Base-by-base conservation (phyloP, 64 coral and sea anemone species). In the Cladopsammia gracilis region DNA sequence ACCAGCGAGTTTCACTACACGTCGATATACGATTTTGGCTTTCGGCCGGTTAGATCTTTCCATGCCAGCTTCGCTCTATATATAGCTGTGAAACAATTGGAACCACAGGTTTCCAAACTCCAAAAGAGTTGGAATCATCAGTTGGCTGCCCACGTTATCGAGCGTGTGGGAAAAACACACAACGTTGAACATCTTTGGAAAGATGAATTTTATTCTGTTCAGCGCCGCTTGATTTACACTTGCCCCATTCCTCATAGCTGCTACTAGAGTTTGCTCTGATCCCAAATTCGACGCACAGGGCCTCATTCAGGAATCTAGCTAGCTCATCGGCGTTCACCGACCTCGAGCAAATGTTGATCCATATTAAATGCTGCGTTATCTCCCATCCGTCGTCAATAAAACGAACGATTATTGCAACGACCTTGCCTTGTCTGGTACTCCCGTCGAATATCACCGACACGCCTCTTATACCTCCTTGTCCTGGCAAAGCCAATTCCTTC, bases 381-480 rank as follows among this genome's bases (percentile, higher is more conserved):
- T 70, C 65, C 82, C 82, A 85, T 58, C 64, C 57, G 59, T 89
- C 64, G 71, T 61, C 58, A 6, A 77, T 26, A 54, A 89, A 89
- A 60, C 87, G 87, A 89, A 88, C 66, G 70, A 89, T 76, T 56
- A 89, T 75, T 52, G 87, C 72, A 61, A 89, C 75, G 19, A 22
- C 87, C 26, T 89, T 70, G 15, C 71, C 87, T 65, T 89, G 87
- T 23, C 73, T 89, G 20, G 87, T 89, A 53, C 87, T 89, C 22
- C 87, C 71, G 34, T 89, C 87, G 57, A 75, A 92, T 43, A 85
- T 86, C 45, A 75, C 43, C 19, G 81, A 92, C 42, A 76, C 26
- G n/a, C 76, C 79, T 58, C 80, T 92, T 92, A 79, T 92, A 44
- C 54, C 79, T 85, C 19, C 90, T 85, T 92, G 66, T 74, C 90